Percentiles rank a stretch among this genome's conserved stretches.
These are phyloP conservation scores for Tachina lurida DNA, from an alignment of 2,888 invertebrate species.

Conservation along the genomic window DNA sequence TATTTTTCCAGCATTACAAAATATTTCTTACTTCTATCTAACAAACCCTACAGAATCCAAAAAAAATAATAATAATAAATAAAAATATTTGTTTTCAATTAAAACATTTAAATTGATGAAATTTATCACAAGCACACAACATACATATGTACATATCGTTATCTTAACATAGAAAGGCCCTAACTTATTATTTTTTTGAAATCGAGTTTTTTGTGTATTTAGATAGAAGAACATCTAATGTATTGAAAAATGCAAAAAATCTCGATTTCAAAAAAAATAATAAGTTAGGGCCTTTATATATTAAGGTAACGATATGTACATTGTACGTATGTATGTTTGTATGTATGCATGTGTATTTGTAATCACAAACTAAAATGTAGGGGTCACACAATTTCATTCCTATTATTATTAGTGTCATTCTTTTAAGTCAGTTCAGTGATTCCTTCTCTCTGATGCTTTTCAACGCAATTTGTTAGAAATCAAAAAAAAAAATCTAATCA, in stretches of 20 bases:
- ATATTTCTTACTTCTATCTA: not conserved
- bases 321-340: too few relatives aligned
- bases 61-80: not conserved
- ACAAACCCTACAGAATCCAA: not conserved
- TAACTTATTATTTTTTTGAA: too few relatives aligned
- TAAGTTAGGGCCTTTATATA: too few relatives aligned
- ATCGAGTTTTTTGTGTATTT: too few relatives aligned
- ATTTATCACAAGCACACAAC: not conserved
- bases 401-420: not conserved
- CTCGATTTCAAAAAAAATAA: too few relatives aligned
- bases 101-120: not conserved
- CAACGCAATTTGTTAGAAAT: slow-evolving; percentile 8
- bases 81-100: not conserved
- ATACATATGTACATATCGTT: too few relatives aligned
- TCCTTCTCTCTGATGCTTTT: not conserved
- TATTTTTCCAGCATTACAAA: not conserved
- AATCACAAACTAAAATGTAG: not conserved
- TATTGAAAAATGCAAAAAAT: too few relatives aligned
- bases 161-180: too few relatives aligned
- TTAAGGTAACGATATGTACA: too few relatives aligned
- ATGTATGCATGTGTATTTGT: not conserved
- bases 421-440: not conserved
- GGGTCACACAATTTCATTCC: not conserved
- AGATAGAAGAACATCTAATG: too few relatives aligned
- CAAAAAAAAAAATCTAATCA: slow-evolving; percentile 2